A percentile compares a stretch with the other conserved stretches of the same genome.
These are phyloP conservation scores for Schizopygopsis malacanthus DNA, from an alignment of 2,797 vertebrate species.

Conservation along the genomic window DNA sequence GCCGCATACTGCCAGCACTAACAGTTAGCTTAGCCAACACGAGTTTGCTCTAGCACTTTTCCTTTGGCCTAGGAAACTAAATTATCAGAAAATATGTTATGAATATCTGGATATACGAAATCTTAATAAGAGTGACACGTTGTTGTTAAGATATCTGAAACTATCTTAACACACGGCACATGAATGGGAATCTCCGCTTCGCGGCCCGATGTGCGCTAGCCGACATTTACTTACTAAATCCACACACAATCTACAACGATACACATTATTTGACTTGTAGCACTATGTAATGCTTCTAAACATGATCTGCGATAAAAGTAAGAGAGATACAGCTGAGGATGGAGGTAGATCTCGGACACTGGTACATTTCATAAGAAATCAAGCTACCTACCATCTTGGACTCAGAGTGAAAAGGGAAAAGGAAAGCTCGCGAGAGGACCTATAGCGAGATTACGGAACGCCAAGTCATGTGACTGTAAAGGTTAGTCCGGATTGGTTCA, in stretches of 20 bases:
- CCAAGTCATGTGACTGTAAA: slow-evolving; percentile 49
- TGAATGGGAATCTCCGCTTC: slow-evolving; percentile 69
- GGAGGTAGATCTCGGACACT: slow-evolving; percentile 67
- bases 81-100: too few species aligned
- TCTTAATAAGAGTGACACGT: background rate
- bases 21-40: slow-evolving; percentile 13
- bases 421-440: slow-evolving; percentile 82
- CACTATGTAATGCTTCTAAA: background rate
- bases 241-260: background rate
- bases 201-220: slow-evolving; percentile 92
- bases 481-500: slow-evolving; percentile 70
- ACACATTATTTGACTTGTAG: background rate
- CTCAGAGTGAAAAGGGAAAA: slow-evolving; percentile 82
- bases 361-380: slow-evolving; percentile 31
- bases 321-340: background rate
- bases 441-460: slow-evolving; percentile 57
- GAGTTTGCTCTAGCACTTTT: background rate
- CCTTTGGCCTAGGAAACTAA: too few species aligned
- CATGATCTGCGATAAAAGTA: background rate
- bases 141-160: background rate
- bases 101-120: background rate
- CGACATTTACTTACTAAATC: slow-evolving; percentile 84
- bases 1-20: background rate
- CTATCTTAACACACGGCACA: background rate
- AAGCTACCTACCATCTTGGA: slow-evolving; percentile 84